Conservation (phyloP, 2,888 invertebrate species). For the Operophtera brumata region DNA sequence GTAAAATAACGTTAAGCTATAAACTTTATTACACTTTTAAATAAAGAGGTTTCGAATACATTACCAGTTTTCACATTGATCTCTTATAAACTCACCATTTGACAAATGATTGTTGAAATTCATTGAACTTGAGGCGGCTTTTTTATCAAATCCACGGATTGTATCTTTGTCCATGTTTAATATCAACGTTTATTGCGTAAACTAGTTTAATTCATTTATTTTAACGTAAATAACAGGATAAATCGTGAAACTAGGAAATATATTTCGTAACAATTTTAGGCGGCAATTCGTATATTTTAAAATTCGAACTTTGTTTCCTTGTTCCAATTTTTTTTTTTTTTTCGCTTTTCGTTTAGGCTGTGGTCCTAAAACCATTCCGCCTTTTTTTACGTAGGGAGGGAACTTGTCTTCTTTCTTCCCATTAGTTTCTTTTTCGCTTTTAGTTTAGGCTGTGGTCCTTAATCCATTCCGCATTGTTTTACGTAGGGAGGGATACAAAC, state of each 20-base stretch:
- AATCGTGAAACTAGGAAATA: not conserved
- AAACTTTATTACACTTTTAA: too few species aligned
- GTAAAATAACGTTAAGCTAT: not conserved
- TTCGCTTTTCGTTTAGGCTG: too few species aligned
- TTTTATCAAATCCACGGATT: slow-evolving; percentile 52
- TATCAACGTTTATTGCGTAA: slow-evolving; percentile 29
- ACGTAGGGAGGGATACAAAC: too few species aligned
- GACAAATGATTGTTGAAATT: not conserved
- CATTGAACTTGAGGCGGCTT: slow-evolving; percentile 38
- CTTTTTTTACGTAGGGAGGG: too few species aligned
- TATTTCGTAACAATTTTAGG: slow-evolving; percentile 20
- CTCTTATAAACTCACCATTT: not conserved
- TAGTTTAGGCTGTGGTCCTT: too few species aligned
- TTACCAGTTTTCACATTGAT: slow-evolving; percentile 1
- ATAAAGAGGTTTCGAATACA: too few species aligned
- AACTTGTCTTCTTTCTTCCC: too few species aligned
- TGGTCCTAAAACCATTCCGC: too few species aligned
- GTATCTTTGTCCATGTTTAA: slow-evolving; percentile 42
- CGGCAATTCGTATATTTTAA: slow-evolving; percentile 34
- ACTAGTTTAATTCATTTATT: not conserved
- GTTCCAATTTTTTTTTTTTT: too few species aligned
- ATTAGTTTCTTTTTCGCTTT: too few species aligned
- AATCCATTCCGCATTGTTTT: too few species aligned
- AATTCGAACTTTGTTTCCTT: slow-evolving; percentile 7
- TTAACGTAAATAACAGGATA: not conserved